Evolutionary conservation across 2,113 vertebrate species (phyloP).

Genomic region (Diphyllodes magnificus): DNA sequence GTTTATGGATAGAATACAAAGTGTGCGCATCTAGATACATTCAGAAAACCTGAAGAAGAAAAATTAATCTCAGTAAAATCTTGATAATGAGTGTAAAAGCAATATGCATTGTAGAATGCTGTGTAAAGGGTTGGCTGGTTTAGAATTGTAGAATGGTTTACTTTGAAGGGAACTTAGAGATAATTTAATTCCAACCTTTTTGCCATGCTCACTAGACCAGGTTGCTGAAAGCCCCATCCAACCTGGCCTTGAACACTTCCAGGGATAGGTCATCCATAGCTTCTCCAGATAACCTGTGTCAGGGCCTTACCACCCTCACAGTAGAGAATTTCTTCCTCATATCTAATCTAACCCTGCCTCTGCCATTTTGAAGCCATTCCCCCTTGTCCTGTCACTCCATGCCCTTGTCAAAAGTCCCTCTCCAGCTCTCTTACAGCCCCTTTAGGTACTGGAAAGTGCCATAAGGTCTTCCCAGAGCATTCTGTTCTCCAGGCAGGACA

Average conservation of each 20-base stretch:
- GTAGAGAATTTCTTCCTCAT: background rate
- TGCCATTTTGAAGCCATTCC: background rate
- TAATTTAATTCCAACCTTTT: background rate
- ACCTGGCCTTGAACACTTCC: background rate
- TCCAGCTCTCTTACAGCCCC: background rate
- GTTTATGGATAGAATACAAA: background rate
- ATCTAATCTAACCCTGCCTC: background rate
- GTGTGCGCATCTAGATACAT: background rate
- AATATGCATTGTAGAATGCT: background rate
- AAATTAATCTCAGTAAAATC: background rate
- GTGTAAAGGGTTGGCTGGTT: background rate
- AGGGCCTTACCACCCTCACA: background rate
- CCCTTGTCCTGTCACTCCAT: background rate
- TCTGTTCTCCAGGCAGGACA: background rate
- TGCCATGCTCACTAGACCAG: background rate
- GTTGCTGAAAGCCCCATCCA: background rate
- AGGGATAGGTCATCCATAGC: background rate
- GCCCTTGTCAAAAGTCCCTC: background rate
- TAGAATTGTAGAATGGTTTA: background rate
- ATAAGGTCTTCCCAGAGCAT: background rate
- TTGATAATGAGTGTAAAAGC: background rate
- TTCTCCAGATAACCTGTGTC: background rate
- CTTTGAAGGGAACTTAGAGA: background rate
- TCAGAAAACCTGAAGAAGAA: background rate
- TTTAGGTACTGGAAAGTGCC: background rate